phyloP scores from a whole-genome alignment of 2,113 vertebrate species.

The Anser brachyrhynchus region DNA sequence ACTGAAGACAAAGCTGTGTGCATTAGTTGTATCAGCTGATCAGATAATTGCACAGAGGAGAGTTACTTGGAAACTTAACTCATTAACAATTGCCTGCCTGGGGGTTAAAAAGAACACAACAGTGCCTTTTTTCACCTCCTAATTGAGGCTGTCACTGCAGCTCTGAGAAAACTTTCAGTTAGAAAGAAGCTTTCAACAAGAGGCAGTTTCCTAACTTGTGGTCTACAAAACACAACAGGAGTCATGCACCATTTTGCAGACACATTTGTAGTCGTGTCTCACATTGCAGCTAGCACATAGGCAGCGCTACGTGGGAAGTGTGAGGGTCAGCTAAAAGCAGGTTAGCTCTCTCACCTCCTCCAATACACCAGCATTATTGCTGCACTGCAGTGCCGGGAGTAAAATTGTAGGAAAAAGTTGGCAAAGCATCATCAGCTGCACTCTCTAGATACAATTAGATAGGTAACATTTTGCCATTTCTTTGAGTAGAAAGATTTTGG shows the following conservation, averaged over 20 bases:
- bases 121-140: not conserved
- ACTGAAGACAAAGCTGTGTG: not conserved
- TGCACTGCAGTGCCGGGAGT: not conserved
- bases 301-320: not conserved
- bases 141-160: not conserved
- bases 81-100: not conserved
- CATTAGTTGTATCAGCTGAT: not conserved
- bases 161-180: not conserved
- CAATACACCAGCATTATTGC: not conserved
- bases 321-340: slow-evolving; percentile 25
- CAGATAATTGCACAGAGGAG: not conserved
- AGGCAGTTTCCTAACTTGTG: not conserved
- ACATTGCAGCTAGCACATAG: not conserved
- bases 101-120: not conserved
- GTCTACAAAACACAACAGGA: not conserved
- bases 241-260: not conserved
- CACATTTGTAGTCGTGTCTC: not conserved
- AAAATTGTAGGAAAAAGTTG: not conserved
- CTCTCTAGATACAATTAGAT: not conserved
- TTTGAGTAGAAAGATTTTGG: not conserved
- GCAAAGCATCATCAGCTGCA: not conserved
- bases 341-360: not conserved
- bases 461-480: not conserved
- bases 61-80: not conserved
- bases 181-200: not conserved